Conservation (phyloP, 2,888 invertebrate genomes). For the Onchidella celtica region DNA sequence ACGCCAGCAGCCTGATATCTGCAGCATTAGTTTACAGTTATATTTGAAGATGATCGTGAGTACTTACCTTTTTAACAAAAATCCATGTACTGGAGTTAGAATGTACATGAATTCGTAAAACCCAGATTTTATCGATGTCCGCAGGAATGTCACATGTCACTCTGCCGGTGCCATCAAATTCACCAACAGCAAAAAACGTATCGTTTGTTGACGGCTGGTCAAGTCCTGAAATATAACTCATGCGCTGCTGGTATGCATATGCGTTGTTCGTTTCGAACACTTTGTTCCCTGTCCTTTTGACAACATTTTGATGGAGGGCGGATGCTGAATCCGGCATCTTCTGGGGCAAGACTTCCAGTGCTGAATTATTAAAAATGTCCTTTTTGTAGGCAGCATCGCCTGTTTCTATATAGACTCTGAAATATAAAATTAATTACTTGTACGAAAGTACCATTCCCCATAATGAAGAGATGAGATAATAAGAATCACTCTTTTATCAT, state of each 20-base stretch:
- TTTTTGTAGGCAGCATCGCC: slow-evolving; percentile 4
- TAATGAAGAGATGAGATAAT: no score
- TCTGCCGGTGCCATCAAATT: slow-evolving; percentile 9
- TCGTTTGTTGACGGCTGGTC: not conserved
- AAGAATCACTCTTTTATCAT: no score
- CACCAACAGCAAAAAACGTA: slow-evolving; percentile 18
- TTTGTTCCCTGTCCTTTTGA: not conserved
- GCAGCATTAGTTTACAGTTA: no score
- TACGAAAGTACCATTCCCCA: no score
- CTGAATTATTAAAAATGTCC: slow-evolving; percentile 15
- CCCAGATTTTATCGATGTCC: slow-evolving; percentile 18
- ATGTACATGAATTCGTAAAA: slow-evolving; percentile 20
- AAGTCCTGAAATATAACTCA: not conserved
- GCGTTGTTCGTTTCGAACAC: no score
- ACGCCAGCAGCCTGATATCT: no score
- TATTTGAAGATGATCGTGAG: no score
- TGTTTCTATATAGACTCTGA: slow-evolving; percentile 15
- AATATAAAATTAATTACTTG: no score
- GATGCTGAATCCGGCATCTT: not conserved
- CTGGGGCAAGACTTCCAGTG: slow-evolving; percentile 22
- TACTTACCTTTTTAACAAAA: slow-evolving; percentile 36
- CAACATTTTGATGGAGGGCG: not conserved
- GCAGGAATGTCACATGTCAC: not conserved
- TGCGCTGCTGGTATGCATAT: slow-evolving; percentile 8
- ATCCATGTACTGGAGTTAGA: slow-evolving; percentile 21